A percentile compares a stretch with the other conserved stretches of the same genome.
These are phyloP conservation scores for Amblyteles armatorius DNA, from an alignment of 2,888 invertebrate species.

Conservation along the genomic window DNA sequence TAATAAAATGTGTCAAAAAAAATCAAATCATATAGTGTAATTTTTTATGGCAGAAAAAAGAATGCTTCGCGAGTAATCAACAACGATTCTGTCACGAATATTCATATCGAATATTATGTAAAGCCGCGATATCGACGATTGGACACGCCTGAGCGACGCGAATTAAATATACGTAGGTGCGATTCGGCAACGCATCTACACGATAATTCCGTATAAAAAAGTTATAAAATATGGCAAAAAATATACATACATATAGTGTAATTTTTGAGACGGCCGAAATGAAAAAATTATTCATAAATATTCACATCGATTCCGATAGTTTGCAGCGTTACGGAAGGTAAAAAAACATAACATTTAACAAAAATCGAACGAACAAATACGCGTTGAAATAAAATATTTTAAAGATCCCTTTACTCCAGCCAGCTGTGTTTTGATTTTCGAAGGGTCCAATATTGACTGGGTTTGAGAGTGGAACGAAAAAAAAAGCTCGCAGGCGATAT, in stretches of 20 bases:
- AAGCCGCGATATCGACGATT: constrained; percentile 75
- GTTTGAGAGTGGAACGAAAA: constrained; percentile 8
- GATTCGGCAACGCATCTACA: not conserved
- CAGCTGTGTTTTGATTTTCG: constrained; percentile 62
- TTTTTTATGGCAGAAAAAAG: too few species aligned
- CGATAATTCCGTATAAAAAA: not conserved
- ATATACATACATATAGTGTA: not conserved
- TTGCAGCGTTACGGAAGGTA: too few species aligned
- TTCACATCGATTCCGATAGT: too few species aligned
- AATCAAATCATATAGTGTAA: not conserved
- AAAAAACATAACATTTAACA: not conserved
- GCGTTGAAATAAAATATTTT: not conserved
- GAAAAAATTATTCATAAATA: too few species aligned
- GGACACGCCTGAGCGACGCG: constrained; percentile 70
- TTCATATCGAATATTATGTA: constrained; percentile 59
- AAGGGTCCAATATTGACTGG: constrained; percentile 17
- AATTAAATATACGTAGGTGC: constrained; percentile 41
- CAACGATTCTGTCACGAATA: too few species aligned
- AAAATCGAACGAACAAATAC: not conserved
- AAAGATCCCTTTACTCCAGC: constrained; percentile 11
- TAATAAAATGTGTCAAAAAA: not conserved
- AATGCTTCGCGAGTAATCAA: too few species aligned
- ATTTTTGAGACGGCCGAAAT: not conserved
- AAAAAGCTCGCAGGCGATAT: constrained; percentile 44
- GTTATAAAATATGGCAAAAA: not conserved